Base-by-base conservation (phyloP, 2,113 vertebrate species). In the Tapirus terrestris region DNA sequence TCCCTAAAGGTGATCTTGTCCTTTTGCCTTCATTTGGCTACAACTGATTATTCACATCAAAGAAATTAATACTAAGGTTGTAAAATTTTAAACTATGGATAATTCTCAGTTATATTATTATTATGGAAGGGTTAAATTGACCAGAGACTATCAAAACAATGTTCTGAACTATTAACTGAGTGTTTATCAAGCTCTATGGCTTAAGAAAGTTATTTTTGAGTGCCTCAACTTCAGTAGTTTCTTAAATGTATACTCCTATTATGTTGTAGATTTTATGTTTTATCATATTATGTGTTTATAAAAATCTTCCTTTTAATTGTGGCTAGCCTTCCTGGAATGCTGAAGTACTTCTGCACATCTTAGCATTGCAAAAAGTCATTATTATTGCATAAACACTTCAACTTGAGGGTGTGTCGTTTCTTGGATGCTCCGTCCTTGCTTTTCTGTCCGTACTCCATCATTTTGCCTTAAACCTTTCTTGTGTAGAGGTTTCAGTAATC, bases 171-270 rank as follows among this genome's bases (percentile, higher is more conserved):
- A 25, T 56, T 51, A 68, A 65, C 51, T 90, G 39, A 84, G 61
- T 51, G 4, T 96, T 94, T 83, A 61, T 89, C 58, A 77, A 82
- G n/a, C 21, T 92, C 61, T 83, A 0, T 81, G 27, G 8, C 27
- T 88, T 68, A 58, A 77, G 10, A 89, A 91, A 81, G 61, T 92
- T 82, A 93, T 60, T 96, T 88, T 96, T 90, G 43, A 93, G 25
- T 91, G 83, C 89, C 89, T 89, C 91, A 87, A 93, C 43, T 82
- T 89, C 6, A 85, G 25, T 73, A 43, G 29, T 93, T 97, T 81
- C 68, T 97, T 85, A 90, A 61, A 45, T 70, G 6, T 68, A 76
- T 75, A n/a, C 7, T 81, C 48, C 87, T 45, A 68, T 25, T 82
- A 91, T 58, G 63, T 56, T 87, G 31, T 67, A 92, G 51, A 12